Percentiles rank a stretch among this genome's conserved stretches.
phyloP scores from a whole-genome alignment of 2,888 invertebrate species.

The Melanophora roralis region DNA sequence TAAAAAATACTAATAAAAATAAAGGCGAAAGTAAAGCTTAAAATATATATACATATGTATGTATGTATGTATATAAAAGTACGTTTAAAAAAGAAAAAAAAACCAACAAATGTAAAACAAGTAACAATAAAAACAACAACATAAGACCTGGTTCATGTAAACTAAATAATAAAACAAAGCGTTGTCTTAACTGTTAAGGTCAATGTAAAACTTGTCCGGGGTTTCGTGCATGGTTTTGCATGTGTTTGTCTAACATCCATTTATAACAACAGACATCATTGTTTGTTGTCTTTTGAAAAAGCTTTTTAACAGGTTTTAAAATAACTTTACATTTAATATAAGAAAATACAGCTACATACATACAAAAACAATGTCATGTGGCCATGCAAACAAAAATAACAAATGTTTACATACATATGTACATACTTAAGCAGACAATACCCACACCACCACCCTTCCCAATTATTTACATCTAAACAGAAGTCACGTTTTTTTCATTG shows the following conservation, averaged over 20 bases:
- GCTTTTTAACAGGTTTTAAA: not conserved
- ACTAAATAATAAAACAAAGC: not conserved
- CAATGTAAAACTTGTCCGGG: constrained; percentile 44
- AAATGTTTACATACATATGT: no score
- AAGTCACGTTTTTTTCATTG: constrained; percentile 59
- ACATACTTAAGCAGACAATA: no score
- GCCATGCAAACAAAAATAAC: no score
- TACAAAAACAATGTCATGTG: not conserved
- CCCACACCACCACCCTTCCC: not conserved
- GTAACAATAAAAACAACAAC: not conserved
- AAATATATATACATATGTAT: not conserved
- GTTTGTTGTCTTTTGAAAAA: constrained; percentile 10
- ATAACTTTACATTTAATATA: constrained; percentile 6
- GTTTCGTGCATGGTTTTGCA: not conserved
- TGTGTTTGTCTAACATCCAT: constrained; percentile 16
- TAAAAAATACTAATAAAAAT: not conserved
- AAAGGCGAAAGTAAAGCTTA: constrained; percentile 15
- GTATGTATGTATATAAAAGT: not conserved
- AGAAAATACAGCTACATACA: not conserved
- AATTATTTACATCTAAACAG: constrained; percentile 41
- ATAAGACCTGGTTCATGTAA: not conserved
- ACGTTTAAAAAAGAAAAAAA: not conserved
- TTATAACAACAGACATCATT: constrained; percentile 27
- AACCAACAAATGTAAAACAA: no score
- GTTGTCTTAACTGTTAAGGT: constrained; percentile 47